phyloP scores from a whole-genome alignment of 2,797 vertebrate genomes.

The Leontocebus nigricollis region DNA sequence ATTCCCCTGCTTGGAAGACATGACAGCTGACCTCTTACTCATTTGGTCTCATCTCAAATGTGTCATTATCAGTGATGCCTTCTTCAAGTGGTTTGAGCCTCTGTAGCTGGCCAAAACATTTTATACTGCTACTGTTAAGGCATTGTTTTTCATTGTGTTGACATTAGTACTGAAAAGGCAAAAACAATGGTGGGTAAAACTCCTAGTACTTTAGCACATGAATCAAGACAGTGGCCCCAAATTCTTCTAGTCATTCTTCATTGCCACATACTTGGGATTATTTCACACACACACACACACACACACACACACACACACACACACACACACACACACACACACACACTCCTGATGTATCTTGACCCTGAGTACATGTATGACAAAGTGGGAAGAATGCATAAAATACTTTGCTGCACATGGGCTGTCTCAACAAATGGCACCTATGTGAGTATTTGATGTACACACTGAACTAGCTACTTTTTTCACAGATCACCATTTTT shows the following conservation, averaged over 20 bases:
- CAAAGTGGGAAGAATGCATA: not conserved
- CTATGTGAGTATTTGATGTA: not conserved
- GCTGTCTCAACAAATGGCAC: not conserved
- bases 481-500: not conserved
- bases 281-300: not conserved
- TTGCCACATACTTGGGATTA: not conserved
- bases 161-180: not conserved
- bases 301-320: too few relatives aligned
- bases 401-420: not conserved
- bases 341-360: not conserved
- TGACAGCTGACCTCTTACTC: not conserved
- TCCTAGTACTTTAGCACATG: not conserved
- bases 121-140: not conserved
- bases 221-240: not conserved
- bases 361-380: not conserved
- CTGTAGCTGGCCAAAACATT: not conserved
- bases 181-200: not conserved
- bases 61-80: not conserved
- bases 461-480: not conserved
- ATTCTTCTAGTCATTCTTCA: not conserved
- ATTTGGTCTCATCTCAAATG: not conserved
- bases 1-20: not conserved
- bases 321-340: too few relatives aligned
- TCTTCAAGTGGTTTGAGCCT: not conserved
- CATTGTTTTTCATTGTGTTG: not conserved